phyloP scores from a whole-genome alignment of 2,113 vertebrate species.

The Seriola dumerili region DNA sequence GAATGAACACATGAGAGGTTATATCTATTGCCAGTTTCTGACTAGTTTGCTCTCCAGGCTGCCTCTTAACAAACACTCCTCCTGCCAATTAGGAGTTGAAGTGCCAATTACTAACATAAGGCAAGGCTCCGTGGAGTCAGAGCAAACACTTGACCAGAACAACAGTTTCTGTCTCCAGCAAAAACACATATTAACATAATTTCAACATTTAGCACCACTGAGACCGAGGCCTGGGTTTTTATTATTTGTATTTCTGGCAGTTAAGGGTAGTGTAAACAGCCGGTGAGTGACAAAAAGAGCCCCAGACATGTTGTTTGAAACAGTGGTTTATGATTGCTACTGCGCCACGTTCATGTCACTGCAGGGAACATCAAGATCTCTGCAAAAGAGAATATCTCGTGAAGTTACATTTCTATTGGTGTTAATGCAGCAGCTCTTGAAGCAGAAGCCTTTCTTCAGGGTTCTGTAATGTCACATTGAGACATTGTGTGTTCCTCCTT shows the following conservation, averaged over 20 bases:
- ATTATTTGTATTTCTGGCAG: background rate
- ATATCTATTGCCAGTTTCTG: conserved; percentile 4
- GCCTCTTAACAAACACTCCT: conserved; percentile 5
- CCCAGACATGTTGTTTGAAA: background rate
- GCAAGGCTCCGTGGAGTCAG: background rate
- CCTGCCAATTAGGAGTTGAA: conserved; percentile 33
- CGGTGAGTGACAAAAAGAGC: conserved; percentile 25
- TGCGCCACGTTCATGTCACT: conserved; percentile 20
- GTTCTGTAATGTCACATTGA: background rate
- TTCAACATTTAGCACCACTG: background rate
- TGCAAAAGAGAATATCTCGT: background rate
- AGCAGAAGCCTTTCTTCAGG: background rate
- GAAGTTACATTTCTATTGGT: background rate
- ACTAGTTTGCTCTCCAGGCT: conserved; percentile 18
- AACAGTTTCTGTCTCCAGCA: background rate
- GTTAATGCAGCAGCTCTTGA: background rate
- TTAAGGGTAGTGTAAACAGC: background rate
- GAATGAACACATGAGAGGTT: conserved; percentile 24
- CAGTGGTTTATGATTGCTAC: conserved; percentile 8
- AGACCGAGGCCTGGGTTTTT: background rate
- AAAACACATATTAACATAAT: background rate
- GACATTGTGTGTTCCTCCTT: background rate
- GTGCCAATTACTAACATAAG: conserved; percentile 34
- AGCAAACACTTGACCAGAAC: conserved; percentile 4
- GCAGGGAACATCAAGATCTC: conserved; percentile 12